Conservation (phyloP, 2,113 vertebrate genomes). For the Psilopsiagon aurifrons region DNA sequence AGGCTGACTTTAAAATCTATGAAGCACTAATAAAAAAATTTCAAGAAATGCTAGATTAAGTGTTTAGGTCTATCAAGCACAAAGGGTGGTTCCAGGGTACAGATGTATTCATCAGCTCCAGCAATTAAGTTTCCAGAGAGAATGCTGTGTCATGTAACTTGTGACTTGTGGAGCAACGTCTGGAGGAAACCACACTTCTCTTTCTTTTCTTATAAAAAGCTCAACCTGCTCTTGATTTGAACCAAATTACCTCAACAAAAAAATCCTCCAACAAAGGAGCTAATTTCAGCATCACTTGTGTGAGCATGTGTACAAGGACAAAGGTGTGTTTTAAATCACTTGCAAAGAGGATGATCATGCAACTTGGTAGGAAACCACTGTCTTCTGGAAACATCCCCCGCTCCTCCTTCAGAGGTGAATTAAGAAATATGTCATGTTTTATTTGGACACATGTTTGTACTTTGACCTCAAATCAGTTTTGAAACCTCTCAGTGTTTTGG, state of each 20-base stretch:
- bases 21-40: neutral
- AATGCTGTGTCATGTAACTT: neutral
- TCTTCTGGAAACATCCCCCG: neutral
- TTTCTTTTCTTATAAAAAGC: neutral
- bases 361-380: neutral
- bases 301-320: rapidly evolving
- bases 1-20: neutral
- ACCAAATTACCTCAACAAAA: neutral
- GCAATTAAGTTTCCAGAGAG: neutral
- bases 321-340: neutral
- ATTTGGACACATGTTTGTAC: neutral
- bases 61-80: neutral
- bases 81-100: neutral
- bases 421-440: neutral
- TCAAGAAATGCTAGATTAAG: neutral
- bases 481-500: neutral
- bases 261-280: neutral
- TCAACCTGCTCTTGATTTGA: neutral
- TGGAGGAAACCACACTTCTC: neutral
- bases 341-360: too few relatives aligned
- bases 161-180: neutral
- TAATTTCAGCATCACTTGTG: neutral
- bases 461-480: neutral
- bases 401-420: neutral
- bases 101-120: neutral